phyloP scores from a whole-genome alignment of 2,888 invertebrate species.

The Notocelia uddmanniana region DNA sequence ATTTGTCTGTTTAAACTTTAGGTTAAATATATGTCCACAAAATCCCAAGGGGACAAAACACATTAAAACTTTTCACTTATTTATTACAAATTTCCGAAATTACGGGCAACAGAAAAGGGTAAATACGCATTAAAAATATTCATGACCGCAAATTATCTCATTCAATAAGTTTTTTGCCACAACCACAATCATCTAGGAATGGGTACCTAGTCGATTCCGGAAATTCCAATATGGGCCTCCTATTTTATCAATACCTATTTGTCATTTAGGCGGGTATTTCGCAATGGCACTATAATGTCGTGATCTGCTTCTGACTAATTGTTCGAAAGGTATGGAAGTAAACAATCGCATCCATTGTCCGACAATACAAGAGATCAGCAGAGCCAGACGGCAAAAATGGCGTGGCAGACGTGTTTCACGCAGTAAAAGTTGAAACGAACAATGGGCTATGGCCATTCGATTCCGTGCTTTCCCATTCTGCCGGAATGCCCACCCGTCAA shows the following conservation, averaged over 20 bases:
- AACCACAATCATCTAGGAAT: neutral
- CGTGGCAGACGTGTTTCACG: slow-evolving; percentile 69
- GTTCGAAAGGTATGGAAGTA: slow-evolving; percentile 57
- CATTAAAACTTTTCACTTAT: neutral
- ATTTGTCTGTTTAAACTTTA: slow-evolving; percentile 30
- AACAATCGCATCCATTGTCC: slow-evolving; percentile 76
- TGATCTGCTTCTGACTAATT: slow-evolving; percentile 68
- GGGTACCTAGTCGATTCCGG: slow-evolving; percentile 9
- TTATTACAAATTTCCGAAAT: neutral
- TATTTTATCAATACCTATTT: slow-evolving; percentile 34
- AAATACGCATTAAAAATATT: neutral
- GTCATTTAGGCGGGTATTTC: slow-evolving; percentile 38
- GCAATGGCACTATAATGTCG: slow-evolving; percentile 54
- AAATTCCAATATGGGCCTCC: slow-evolving; percentile 34
- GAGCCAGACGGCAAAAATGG: slow-evolving; percentile 61
- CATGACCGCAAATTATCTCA: too few species aligned
- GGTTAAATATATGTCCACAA: slow-evolving; percentile 11
- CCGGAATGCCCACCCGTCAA: slow-evolving; percentile 35
- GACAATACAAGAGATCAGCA: slow-evolving; percentile 57
- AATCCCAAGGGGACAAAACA: neutral
- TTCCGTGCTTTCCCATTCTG: slow-evolving; percentile 70
- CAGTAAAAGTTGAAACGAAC: slow-evolving; percentile 72
- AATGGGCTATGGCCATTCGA: slow-evolving; percentile 72
- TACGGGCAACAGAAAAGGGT: neutral
- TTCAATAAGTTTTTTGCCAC: neutral